Evolutionary conservation across 2,113 vertebrate species (phyloP), one percentile per base, ranked within the genome.

Genomic region (Meriones unguiculatus): DNA sequence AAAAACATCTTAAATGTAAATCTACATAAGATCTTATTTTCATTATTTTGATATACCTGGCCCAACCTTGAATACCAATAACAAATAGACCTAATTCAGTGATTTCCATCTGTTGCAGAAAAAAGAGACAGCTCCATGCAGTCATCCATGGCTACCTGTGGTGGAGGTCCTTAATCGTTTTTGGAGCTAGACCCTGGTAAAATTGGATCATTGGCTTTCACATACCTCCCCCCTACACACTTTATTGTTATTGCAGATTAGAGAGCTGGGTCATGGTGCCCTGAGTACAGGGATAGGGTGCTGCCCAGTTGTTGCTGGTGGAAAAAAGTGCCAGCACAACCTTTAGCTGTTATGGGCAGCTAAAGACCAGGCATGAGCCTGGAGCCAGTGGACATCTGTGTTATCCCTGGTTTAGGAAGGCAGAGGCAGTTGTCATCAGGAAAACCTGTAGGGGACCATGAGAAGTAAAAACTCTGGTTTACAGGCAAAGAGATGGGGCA

Each of bases 191-290:
- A 69, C 30, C 38, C 28, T 22, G 30, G 64, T 50, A 32, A 69
- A 35, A 2, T 9, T 24, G 15, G 6, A 35, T 52, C 28, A 46
- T 30, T 86, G 64, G 8, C 64, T 69, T 69, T 52, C 2, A 35
- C 11, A 69, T 8, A 87, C 57, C 57, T 15, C 9, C 57, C 9
- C 57, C 57, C 57, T 15, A 8, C 54, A 14, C 24, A 78, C 10
- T 94, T 97, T 93, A 87, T 87, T 94, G 32, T 97, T n/a, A 73
- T 67, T 93, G 10, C 7, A 35, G n/a, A 78, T 91, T 96, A 85
- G 80, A 81, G 94, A 96, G 88, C 24, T n/a, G 20, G 77, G 91
- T 15, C 76, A 67, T 9, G 13, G 73, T 25, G 30, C 22, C 78
- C 90, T 38, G 11, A 20, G 67, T 32, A 30, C 28, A 46, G 72